Percentiles rank a stretch among this genome's conserved stretches.
These are phyloP conservation scores for Lutjanus erythropterus DNA, from an alignment of 2,113 vertebrate species.

Conservation along the genomic window DNA sequence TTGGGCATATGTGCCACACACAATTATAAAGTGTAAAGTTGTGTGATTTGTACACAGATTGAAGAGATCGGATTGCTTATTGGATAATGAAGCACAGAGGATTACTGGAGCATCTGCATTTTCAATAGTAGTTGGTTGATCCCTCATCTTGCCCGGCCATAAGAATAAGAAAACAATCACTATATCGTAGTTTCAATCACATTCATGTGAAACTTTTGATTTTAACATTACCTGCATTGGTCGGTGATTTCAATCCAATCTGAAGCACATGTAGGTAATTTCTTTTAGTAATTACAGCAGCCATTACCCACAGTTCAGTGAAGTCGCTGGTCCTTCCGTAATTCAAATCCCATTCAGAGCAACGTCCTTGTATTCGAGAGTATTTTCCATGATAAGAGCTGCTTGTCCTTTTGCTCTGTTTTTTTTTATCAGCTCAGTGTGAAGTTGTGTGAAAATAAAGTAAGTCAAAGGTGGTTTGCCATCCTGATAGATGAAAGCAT, in stretches of 20 bases:
- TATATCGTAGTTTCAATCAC: neutral
- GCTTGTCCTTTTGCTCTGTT: neutral
- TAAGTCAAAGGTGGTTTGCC: neutral
- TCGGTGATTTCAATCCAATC: neutral
- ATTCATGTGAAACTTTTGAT: neutral
- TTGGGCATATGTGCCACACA: no score
- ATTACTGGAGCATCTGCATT: neutral
- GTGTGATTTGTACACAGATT: no score
- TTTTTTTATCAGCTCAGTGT: neutral
- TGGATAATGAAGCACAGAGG: neutral
- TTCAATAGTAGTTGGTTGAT: neutral
- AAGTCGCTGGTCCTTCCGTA: neutral
- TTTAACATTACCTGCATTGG: neutral
- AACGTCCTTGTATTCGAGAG: no score
- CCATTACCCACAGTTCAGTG: neutral
- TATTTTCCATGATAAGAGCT: no score
- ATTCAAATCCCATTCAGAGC: neutral
- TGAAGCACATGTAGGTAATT: no score
- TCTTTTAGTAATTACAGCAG: neutral
- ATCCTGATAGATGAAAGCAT: neutral
- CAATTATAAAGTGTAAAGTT: no score
- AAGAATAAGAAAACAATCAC: neutral
- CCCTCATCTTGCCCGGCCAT: neutral
- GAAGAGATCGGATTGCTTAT: no score
- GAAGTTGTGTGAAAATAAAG: neutral